Percentiles rank a stretch among this genome's conserved stretches.
Conservation (phyloP, 2,888 invertebrate genomes). For the Apamea monoglypha region DNA sequence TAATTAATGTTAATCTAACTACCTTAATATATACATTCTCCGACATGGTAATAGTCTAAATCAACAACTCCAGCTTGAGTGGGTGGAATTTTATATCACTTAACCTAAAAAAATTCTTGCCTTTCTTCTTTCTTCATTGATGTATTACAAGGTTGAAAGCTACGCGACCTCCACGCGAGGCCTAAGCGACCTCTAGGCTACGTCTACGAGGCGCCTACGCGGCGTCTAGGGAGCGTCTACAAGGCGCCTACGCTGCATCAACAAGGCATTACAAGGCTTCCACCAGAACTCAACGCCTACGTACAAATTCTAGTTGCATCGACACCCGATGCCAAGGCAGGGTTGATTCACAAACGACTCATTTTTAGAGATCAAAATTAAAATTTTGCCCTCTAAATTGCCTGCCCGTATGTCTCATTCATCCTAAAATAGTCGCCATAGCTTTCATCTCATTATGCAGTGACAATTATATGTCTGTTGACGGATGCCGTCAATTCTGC, state of each 20-base stretch:
- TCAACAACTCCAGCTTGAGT: not conserved
- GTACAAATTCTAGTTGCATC: not conserved
- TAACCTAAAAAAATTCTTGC: not conserved
- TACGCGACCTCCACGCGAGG: no score
- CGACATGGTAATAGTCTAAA: not conserved
- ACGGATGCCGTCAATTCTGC: constrained; percentile 81
- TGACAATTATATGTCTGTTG: constrained; percentile 85
- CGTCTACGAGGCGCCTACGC: not conserved
- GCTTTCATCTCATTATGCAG: constrained; percentile 88
- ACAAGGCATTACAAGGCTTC: not conserved
- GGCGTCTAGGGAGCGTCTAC: not conserved
- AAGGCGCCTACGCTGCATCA: not conserved
- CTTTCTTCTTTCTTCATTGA: not conserved
- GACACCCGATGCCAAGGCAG: no score
- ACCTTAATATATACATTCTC: no score
- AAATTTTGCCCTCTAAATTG: not conserved
- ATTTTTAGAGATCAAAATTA: not conserved
- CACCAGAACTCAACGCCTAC: not conserved
- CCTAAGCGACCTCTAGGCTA: no score
- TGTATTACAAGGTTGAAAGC: not conserved
- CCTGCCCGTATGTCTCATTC: constrained; percentile 69
- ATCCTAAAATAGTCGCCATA: constrained; percentile 82
- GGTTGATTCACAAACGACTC: not conserved
- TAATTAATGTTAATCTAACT: no score
- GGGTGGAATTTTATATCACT: not conserved